Base-by-base conservation (phyloP, 2,113 vertebrate species). In the Menidia beryllina region DNA sequence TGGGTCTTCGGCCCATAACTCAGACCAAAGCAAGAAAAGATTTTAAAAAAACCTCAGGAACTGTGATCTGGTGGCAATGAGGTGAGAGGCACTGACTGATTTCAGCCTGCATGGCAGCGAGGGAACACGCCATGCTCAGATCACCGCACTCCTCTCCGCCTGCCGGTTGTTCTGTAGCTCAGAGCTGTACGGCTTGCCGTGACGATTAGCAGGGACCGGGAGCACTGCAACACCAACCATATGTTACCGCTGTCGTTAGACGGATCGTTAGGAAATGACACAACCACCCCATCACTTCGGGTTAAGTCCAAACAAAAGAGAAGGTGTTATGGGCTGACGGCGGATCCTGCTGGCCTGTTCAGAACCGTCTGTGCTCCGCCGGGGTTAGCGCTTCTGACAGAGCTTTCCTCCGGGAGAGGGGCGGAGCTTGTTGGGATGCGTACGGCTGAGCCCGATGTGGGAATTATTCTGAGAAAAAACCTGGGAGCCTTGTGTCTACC, bases 21-120 rank as follows among this genome's bases (percentile, higher is more conserved):
- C 59, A 45, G 62, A 76, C 26, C 59, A 59, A 61, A 52, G 56
- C 30, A 26, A n/a, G n/a, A n/a, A n/a, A n/a, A n/a, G n/a, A n/a
- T n/a, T n/a, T n/a, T n/a, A n/a, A n/a, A n/a, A 24, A 19, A 60
- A 75, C 47, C 51, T 60, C 7, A 14, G 54, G 9, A 50, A 61
- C 51, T 49, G 49, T 50, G 62, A 70, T 76, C 30, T 20, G 14
- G 60, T 2, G 10, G 50, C 56, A 25, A 68, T 7, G 63, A 66
- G 59, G 27, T 51, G 68, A 58, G 49, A 75, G 47, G 38, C 36
- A 60, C 56, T 3, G 50, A 63, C 51, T 63, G 34, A 38, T 67
- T 58, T 48, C 27, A 7, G 14, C 27, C 26, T 34, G 41, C 30
- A 34, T 10, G 7, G 30, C 30, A 34, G 10, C 10, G 30, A 34